Evolutionary conservation across 2,888 invertebrate genomes (phyloP), one percentile per base, ranked within the genome.

Genomic region (Blomia tropicalis): DNA sequence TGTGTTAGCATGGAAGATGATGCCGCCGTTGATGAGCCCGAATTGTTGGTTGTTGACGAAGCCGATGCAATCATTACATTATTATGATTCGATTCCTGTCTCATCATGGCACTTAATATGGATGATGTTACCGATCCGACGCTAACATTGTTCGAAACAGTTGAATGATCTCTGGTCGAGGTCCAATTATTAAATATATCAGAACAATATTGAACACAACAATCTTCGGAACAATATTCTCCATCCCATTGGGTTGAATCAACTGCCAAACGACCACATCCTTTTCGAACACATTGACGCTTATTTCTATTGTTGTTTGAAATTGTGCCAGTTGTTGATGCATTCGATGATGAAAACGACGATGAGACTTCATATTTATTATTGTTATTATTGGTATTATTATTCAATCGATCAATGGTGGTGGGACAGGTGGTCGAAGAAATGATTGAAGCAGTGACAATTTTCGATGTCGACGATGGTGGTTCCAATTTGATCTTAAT

Each of bases 171-270:
- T 41, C 14, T 17, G 41, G 41, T n/a, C 41, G n/a, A 41, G 30
- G 53, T 56, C 62, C 62, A 62, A 2, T 19, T 31, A n/a, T 56
- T 27, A 25, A 64, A 62, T 25, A 67, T 71, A 65, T 73, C 83
- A 83, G 88, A 84, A 82, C 92, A 92, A 76, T 92, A 92, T 75
- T 84, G 85, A 74, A 91, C 88, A 68, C 91, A 92, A 77, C 92
- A 93, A 75, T 91, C 90, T 76, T 90, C 90, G 76, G 89, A 89
- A 79, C 92, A 93, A 75, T 91, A 93, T 75, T 92, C 92, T 73
- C 88, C 87, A 75, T 92, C 92, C 92, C 92, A 92, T 76, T 90
- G 90, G 67, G 84, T 83, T 77, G 87, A 90, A 68, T 87, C 82
- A 70, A 90, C 83, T 67, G 91, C 89, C 54, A 83, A 83, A 76